Evolutionary conservation across 2,888 invertebrate species (phyloP), one percentile per base, ranked within the genome.

Genomic region (Eledona agricola): DNA sequence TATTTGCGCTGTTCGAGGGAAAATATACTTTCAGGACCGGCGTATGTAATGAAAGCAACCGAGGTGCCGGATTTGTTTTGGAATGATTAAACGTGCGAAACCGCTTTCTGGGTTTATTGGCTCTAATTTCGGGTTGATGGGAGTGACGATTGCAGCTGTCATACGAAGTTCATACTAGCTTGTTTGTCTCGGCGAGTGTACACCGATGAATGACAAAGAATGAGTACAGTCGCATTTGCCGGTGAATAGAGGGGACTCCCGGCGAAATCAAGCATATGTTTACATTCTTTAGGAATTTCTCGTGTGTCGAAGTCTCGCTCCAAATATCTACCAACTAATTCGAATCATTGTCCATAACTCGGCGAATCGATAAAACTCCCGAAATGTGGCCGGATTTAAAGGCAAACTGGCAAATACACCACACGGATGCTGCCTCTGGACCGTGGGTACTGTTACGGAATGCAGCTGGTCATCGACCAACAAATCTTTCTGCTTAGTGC

Each of bases 201-300:
- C 55, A 45, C 19, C 37, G 55, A 55, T 55, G 55, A 55, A 55
- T 55, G 55, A 55, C 55, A 55, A 55, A 55, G 55, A 55, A 55
- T 55, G 55, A 55, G 50, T 55, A 54, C 43, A 55, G 55, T 55
- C 55, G 43, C 49, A 50, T 50, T 50, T 45, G 32, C 55, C 55
- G 55, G 34, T 51, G 54, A 54, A 50, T 50, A 55, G 54, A 43
- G 45, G 50, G 55, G 37, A 45, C 50, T 38, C 40, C 34, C 31
- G 17, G 42, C 22, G 42, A 54, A 49, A 55, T 51, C 50, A 55
- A 55, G 51, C 55, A 55, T 55, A 55, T 55, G 55, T 55, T 55
- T 51, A 51, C 45, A 50, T 45, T 55, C 45, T 55, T 29, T n/a
- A 45, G 38, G 50, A 55, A 55, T 55, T 50, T 37, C 25, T 50